A percentile compares a stretch with the other conserved stretches of the same genome.
Evolutionary conservation across 2,797 vertebrate species (phyloP).

Genomic region (Dryobates pubescens): DNA sequence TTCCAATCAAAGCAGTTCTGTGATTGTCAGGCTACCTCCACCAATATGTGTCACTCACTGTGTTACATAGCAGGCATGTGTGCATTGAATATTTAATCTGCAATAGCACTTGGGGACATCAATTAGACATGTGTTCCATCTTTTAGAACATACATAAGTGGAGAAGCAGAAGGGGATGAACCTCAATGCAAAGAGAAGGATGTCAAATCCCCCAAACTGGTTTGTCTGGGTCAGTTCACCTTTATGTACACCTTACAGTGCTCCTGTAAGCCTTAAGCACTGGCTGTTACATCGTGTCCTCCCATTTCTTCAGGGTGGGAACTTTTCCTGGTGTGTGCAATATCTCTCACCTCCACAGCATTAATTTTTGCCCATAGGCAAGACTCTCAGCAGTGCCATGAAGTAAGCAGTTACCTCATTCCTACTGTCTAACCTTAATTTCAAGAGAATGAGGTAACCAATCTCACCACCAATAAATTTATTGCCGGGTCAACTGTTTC

Average conservation of each 20-base stretch:
- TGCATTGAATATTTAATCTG: background rate
- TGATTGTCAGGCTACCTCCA: background rate
- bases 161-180: background rate
- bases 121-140: background rate
- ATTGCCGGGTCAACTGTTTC: background rate
- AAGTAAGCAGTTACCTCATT: conserved; percentile 9
- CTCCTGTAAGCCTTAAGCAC: background rate
- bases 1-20: too few relatives aligned
- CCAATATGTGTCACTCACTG: background rate
- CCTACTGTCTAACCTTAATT: background rate
- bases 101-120: background rate
- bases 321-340: background rate
- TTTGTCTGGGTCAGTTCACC: background rate
- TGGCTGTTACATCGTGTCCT: background rate
- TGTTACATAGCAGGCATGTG: background rate
- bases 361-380: background rate
- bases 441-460: conserved; percentile 29
- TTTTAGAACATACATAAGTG: background rate
- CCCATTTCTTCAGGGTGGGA: background rate
- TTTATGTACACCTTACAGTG: background rate
- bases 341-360: background rate
- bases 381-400: background rate
- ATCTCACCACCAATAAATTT: background rate
- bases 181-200: background rate
- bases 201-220: too few relatives aligned